Conservation (phyloP, 2,113 vertebrate species). For the Noctilio leporinus region DNA sequence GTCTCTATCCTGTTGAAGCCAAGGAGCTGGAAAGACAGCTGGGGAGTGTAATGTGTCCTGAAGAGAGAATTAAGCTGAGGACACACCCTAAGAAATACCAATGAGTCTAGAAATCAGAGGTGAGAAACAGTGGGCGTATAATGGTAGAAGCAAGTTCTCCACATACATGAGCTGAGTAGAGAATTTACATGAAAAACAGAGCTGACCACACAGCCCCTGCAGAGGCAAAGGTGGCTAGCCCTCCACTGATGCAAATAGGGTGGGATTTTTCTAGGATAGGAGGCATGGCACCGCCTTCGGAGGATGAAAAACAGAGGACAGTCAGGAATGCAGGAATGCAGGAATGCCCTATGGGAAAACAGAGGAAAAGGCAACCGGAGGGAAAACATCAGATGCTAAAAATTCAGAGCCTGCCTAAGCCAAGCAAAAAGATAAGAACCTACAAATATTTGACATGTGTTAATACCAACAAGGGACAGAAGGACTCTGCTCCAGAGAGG, state of each 20-base stretch:
- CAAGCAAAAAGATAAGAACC: conserved; percentile 50
- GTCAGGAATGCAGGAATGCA: background rate
- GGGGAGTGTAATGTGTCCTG: background rate
- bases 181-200: background rate
- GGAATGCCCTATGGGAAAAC: background rate
- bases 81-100: background rate
- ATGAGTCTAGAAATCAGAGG: background rate
- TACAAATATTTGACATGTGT: conserved; percentile 58
- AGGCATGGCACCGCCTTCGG: background rate
- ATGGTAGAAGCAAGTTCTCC: background rate
- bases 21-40: background rate
- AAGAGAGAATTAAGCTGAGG: background rate
- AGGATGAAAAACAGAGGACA: conserved; percentile 3
- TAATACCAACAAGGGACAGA: conserved; percentile 41
- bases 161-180: background rate
- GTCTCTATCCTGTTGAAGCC: background rate
- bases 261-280: background rate
- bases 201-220: background rate
- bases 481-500: conserved; percentile 37
- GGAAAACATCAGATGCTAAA: conserved; percentile 23
- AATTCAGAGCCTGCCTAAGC: conserved; percentile 29
- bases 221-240: background rate
- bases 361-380: background rate
- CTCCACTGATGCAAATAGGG: too few relatives aligned
- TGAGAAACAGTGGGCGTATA: background rate